Conservation (phyloP, 2,797 vertebrate species). For the Intellagama lesueurii region DNA sequence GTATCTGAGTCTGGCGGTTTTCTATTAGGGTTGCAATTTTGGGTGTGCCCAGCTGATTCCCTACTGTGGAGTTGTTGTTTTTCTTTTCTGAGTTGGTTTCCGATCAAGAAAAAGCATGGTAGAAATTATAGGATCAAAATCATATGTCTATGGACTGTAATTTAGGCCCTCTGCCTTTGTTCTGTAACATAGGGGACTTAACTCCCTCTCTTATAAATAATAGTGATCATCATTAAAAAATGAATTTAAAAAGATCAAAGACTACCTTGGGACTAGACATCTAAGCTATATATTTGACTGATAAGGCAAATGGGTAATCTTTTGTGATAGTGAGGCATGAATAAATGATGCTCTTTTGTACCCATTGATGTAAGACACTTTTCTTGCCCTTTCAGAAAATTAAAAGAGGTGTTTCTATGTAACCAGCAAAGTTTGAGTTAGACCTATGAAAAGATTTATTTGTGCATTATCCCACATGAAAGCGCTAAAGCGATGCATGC, state of each 20-base stretch:
- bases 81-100: not conserved
- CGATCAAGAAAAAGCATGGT: not conserved
- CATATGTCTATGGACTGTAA: not conserved
- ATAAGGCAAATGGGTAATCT: conserved; percentile 62
- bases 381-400: conserved; percentile 57
- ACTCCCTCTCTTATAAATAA: conserved; percentile 38
- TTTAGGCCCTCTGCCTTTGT: not conserved
- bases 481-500: conserved; percentile 50
- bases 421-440: conserved; percentile 44
- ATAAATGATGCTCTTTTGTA: conserved; percentile 54
- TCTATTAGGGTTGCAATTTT: not conserved
- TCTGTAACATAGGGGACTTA: conserved; percentile 20
- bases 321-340: conserved; percentile 47
- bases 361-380: conserved; percentile 50
- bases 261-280: conserved; percentile 51
- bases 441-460: conserved; percentile 59
- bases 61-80: not conserved
- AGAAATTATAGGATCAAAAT: not conserved
- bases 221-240: conserved; percentile 59
- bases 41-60: not conserved
- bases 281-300: conserved; percentile 55
- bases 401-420: conserved; percentile 44
- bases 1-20: not conserved
- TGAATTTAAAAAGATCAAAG: conserved; percentile 38
- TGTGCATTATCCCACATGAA: conserved; percentile 47